phyloP scores from a whole-genome alignment of 1,140 invertebrate genomes.

The Lepeophtheirus salmonis region DNA sequence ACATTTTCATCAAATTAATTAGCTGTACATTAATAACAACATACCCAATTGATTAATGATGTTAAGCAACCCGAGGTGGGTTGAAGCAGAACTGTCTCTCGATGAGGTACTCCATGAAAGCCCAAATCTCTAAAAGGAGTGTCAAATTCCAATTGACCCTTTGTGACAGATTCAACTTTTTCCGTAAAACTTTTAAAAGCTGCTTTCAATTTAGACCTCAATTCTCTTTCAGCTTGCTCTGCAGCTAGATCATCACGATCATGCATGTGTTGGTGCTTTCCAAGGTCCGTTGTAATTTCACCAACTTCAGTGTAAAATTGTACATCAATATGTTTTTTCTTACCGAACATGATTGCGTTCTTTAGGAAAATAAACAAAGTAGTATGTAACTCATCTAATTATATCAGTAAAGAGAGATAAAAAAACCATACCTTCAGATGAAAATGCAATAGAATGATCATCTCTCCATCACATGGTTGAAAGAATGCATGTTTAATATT shows the following conservation, averaged over 20 bases:
- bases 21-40: background rate
- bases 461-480: constrained; percentile 97
- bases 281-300: constrained; percentile 96
- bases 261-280: constrained; percentile 98
- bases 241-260: constrained; percentile 95
- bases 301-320: constrained; percentile 99
- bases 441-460: constrained; percentile 98
- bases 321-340: constrained; percentile 96
- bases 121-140: constrained; percentile 92
- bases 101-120: constrained; percentile 90
- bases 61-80: constrained; percentile 92
- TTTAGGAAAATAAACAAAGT: constrained; percentile 5
- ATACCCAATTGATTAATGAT: constrained; percentile 87
- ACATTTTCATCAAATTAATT: background rate
- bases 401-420: background rate
- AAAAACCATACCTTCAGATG: constrained; percentile 68
- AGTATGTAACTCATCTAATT: background rate
- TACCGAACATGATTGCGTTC: constrained; percentile 33
- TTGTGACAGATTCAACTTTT: constrained; percentile 87
- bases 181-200: constrained; percentile 98
- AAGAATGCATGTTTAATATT: constrained; percentile 99
- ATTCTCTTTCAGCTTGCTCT: constrained; percentile 91
- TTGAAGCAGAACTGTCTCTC: constrained; percentile 85
- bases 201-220: constrained; percentile 84
- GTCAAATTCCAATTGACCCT: constrained; percentile 94